A percentile compares a stretch with the other conserved stretches of the same genome.
Conservation (phyloP, 2,113 vertebrate genomes). For the Fukomys damarensis region DNA sequence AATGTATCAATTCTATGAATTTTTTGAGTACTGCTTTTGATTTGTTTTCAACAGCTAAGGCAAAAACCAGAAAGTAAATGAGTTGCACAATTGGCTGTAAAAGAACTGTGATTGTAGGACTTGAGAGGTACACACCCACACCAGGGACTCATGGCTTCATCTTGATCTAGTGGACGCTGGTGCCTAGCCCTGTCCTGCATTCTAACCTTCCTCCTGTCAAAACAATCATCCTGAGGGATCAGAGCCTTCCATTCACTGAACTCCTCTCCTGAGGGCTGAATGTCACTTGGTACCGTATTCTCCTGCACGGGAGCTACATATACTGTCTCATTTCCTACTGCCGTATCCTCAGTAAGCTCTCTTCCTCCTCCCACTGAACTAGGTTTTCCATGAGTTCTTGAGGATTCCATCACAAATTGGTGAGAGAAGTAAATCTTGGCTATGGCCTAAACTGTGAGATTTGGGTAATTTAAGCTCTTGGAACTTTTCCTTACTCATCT, state of each 20-base stretch:
- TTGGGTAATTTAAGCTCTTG: not conserved
- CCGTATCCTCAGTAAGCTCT: no score
- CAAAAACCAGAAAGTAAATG: not conserved
- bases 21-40: not conserved
- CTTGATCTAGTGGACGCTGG: not conserved
- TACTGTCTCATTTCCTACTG: no score
- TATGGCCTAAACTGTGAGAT: not conserved
- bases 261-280: no score
- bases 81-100: no score
- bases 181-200: fast-evolving
- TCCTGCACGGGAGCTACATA: no score
- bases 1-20: not conserved
- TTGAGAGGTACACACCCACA: no score
- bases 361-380: fast-evolving
- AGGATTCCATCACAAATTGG: not conserved
- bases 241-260: not conserved
- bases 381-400: not conserved
- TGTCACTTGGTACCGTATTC: not conserved
- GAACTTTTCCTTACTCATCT: not conserved
- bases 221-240: no score
- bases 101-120: not conserved
- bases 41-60: not conserved
- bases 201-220: not conserved
- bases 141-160: not conserved
- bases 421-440: not conserved